Evolutionary conservation across 2,113 vertebrate genomes (phyloP).

Genomic region (Marcusenius ussheri): DNA sequence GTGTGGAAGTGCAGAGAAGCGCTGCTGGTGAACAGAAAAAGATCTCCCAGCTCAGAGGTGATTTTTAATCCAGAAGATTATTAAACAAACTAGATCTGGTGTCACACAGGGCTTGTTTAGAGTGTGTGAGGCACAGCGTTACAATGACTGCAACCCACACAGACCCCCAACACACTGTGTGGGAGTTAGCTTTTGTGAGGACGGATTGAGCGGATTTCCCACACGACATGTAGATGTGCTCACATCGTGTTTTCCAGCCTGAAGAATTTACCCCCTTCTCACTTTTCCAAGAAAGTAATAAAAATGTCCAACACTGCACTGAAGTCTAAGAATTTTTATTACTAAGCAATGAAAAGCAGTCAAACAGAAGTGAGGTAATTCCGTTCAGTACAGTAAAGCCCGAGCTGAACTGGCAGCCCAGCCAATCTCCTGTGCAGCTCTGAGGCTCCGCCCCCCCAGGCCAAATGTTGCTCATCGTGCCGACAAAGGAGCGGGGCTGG

Average conservation of each 20-base stretch:
- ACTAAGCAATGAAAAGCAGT: not conserved
- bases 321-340: constrained; percentile 8
- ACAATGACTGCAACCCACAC: not conserved
- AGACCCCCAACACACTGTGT: not conserved
- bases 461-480: constrained; percentile 3
- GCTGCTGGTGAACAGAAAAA: not conserved
- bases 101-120: not conserved
- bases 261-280: not conserved
- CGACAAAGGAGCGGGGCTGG: not conserved
- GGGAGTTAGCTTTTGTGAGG: not conserved
- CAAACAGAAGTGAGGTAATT: not conserved
- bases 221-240: not conserved
- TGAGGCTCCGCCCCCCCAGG: not conserved
- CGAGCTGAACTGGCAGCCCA: not conserved
- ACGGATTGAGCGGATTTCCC: not conserved
- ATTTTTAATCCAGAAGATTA: not conserved
- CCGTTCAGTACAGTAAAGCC: not conserved
- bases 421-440: not conserved
- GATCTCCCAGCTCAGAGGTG: not conserved
- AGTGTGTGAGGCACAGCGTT: not conserved
- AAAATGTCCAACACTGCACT: not conserved
- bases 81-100: not conserved
- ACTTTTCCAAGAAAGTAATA: not conserved
- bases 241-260: not conserved
- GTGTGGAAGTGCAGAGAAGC: not conserved